A percentile compares a stretch with the other conserved stretches of the same genome.
Evolutionary conservation across 2,113 vertebrate species (phyloP).

Genomic region (Gopherus flavomarginatus): DNA sequence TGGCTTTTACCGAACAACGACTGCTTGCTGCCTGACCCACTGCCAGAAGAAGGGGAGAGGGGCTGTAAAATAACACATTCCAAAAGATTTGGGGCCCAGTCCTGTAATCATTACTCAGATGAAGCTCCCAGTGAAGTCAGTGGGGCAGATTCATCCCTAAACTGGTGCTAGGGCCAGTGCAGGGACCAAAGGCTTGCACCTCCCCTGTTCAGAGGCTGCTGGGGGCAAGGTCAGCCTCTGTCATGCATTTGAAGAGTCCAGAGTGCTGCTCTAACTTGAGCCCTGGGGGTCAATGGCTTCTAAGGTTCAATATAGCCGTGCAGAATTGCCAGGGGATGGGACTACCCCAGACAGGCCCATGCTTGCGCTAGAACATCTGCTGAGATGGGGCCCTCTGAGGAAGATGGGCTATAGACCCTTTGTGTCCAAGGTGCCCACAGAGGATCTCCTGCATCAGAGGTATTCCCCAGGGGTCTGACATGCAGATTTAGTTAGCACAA

Average conservation of each 20-base stretch:
- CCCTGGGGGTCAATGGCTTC: background rate
- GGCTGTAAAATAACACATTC: background rate
- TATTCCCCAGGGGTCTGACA: background rate
- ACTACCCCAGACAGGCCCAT: background rate
- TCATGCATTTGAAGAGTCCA: background rate
- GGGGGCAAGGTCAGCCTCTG: background rate
- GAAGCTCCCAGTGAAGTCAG: background rate
- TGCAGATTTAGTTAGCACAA: background rate
- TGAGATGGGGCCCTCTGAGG: background rate
- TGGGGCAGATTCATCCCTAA: background rate
- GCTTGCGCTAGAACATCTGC: background rate
- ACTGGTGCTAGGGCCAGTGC: background rate
- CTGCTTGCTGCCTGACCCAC: rapidly evolving
- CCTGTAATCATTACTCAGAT: background rate
- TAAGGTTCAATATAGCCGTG: background rate
- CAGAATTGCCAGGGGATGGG: background rate
- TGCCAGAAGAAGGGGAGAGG: background rate
- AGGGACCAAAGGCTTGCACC: background rate
- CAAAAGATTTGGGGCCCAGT: background rate
- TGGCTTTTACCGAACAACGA: constrained; percentile 75
- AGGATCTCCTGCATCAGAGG: background rate
- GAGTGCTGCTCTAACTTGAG: background rate
- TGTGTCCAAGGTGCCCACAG: background rate
- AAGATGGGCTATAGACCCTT: background rate
- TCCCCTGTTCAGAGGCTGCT: background rate